These are phyloP conservation scores for Drosophila parvula DNA, from an alignment of 1,140 invertebrate species.

Conservation along the genomic window DNA sequence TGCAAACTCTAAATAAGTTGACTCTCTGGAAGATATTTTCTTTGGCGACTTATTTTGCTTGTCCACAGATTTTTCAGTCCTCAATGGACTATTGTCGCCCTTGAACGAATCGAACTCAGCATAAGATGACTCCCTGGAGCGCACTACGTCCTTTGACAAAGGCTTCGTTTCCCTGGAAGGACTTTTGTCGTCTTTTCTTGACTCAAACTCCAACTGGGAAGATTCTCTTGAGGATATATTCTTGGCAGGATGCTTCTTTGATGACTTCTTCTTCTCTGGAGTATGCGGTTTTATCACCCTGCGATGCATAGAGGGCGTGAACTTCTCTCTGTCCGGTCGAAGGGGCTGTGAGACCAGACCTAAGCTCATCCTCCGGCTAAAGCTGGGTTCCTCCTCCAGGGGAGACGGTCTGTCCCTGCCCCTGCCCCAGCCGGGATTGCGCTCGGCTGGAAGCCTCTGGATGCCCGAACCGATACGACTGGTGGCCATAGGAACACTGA, in stretches of 20 bases:
- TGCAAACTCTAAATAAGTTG: not conserved
- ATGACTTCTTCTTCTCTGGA: conserved; percentile 4
- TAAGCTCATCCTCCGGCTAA: conserved; percentile 33
- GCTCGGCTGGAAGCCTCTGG: conserved; percentile 32
- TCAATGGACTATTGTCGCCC: not conserved
- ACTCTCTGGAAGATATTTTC: conserved; percentile 10
- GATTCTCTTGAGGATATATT: conserved; percentile 24
- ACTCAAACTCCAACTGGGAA: conserved; percentile 16
- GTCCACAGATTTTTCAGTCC: not conserved
- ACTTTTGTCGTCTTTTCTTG: not conserved
- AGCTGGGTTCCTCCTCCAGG: conserved; percentile 47
- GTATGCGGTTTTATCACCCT: conserved; percentile 11
- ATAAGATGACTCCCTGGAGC: conserved; percentile 17
- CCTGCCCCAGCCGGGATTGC: conserved; percentile 50
- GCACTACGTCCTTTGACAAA: not conserved
- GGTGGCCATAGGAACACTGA: conserved; percentile 50
- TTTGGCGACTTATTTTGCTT: not conserved
- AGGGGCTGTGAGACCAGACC: conserved; percentile 22
- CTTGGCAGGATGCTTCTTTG: conserved; percentile 7
- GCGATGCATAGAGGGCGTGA: conserved; percentile 2
- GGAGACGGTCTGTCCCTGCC: conserved; percentile 43
- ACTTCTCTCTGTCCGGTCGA: conserved; percentile 26
- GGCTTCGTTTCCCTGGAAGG: not conserved
- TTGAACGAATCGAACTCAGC: conserved; percentile 11
- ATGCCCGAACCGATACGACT: conserved; percentile 56